These are phyloP conservation scores for Hypercompe scribonia DNA, from an alignment of 2,888 invertebrate genomes.

Conservation along the genomic window DNA sequence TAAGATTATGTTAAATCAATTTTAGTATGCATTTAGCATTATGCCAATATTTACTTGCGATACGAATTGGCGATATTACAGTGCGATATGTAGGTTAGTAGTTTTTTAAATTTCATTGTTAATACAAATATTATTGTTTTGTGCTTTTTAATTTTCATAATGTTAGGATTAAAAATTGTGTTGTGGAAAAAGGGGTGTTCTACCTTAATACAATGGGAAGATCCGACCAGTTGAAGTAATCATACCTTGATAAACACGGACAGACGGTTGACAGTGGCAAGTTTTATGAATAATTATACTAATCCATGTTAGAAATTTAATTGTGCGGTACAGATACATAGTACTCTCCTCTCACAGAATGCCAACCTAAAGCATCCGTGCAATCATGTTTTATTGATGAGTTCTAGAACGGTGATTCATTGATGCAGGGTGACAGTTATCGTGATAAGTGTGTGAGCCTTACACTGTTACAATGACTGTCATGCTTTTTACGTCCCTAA, in stretches of 20 bases:
- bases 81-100: background rate
- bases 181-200: background rate
- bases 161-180: background rate
- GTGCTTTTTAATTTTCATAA: background rate
- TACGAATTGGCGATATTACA: slow-evolving; percentile 2
- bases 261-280: background rate
- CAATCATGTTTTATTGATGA: too few species aligned
- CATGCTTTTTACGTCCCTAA: too few species aligned
- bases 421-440: too few species aligned
- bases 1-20: background rate
- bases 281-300: background rate
- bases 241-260: background rate
- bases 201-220: background rate
- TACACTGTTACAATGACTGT: too few species aligned
- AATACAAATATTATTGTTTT: background rate
- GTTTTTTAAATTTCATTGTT: background rate
- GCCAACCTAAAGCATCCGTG: too few species aligned
- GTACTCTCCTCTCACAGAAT: too few species aligned
- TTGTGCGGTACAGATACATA: too few species aligned
- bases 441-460: too few species aligned
- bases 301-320: too few species aligned
- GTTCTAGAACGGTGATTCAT: too few species aligned
- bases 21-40: background rate
- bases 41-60: slow-evolving; percentile 1
- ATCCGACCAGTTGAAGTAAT: background rate